Percentiles rank a stretch among this genome's conserved stretches.
These are phyloP conservation scores for Sebastes schlegelii DNA, from an alignment of 2,113 vertebrate species.

Conservation along the genomic window DNA sequence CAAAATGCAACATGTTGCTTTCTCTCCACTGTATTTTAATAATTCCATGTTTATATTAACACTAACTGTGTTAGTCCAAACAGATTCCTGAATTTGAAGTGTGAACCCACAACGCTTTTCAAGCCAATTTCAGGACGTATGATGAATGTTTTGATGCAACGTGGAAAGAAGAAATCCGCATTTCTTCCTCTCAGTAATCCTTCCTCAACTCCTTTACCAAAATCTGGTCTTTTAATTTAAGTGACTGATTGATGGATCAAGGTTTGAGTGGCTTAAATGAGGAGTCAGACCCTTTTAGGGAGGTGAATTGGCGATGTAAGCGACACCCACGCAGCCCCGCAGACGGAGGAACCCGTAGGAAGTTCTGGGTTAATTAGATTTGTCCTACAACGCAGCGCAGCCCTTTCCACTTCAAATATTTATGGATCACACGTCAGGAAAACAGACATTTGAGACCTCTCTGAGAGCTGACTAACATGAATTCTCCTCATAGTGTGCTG, in stretches of 20 bases:
- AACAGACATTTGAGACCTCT: slow-evolving; percentile 81
- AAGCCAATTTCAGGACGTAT: slow-evolving; percentile 17
- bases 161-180: neutral
- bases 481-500: slow-evolving; percentile 51
- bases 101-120: neutral
- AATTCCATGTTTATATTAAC: slow-evolving; percentile 38
- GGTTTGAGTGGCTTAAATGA: slow-evolving; percentile 61
- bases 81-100: slow-evolving; percentile 19
- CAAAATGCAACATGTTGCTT: slow-evolving; percentile 47
- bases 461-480: slow-evolving; percentile 75
- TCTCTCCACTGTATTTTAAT: slow-evolving; percentile 30
- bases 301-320: slow-evolving; percentile 59
- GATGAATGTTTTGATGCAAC: neutral
- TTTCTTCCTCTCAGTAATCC: neutral
- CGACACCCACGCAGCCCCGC: slow-evolving; percentile 60
- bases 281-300: slow-evolving; percentile 68
- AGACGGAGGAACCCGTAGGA: slow-evolving; percentile 76
- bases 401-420: slow-evolving; percentile 84
- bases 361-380: slow-evolving; percentile 84
- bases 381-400: slow-evolving; percentile 78
- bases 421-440: slow-evolving; percentile 83
- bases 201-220: slow-evolving; percentile 12
- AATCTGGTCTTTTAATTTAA: slow-evolving; percentile 32
- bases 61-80: slow-evolving; percentile 11
- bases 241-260: slow-evolving; percentile 46